Conservation (phyloP, 2,888 invertebrate species). For the Copidosoma aretas region DNA sequence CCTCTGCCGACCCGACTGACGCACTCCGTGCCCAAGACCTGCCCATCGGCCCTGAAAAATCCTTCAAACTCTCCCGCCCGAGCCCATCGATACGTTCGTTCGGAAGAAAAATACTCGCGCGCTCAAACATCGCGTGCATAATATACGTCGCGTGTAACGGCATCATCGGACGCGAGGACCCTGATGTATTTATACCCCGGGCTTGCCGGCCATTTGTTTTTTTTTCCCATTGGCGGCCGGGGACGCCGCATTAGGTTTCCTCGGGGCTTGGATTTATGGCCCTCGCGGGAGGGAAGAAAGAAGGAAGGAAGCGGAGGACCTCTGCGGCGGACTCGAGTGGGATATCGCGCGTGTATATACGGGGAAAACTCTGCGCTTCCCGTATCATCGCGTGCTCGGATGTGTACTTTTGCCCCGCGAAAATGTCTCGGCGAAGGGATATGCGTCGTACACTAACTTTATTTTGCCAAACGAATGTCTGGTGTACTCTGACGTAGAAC, state of each 20-base stretch:
- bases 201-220: conserved; percentile 28
- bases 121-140: no score
- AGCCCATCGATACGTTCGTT: neutral
- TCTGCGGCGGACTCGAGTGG: neutral
- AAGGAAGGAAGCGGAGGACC: conserved; percentile 35
- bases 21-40: no score
- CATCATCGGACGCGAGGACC: conserved; percentile 27
- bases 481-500: no score
- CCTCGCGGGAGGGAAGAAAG: conserved; percentile 46
- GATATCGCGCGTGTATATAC: neutral
- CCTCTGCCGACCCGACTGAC: no score
- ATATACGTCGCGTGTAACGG: conserved; percentile 22
- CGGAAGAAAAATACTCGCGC: neutral
- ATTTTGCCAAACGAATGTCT: no score
- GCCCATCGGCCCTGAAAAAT: neutral
- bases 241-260: neutral
- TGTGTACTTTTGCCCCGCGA: neutral
- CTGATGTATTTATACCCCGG: conserved; percentile 27
- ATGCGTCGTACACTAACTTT: no score
- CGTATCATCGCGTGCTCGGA: neutral
- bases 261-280: conserved; percentile 46
- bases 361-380: neutral
- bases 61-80: neutral
- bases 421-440: no score
- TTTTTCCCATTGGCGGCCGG: neutral